Evolutionary conservation across 2,888 invertebrate genomes (phyloP).

Genomic region (Caenorhabditis zanzibari): DNA sequence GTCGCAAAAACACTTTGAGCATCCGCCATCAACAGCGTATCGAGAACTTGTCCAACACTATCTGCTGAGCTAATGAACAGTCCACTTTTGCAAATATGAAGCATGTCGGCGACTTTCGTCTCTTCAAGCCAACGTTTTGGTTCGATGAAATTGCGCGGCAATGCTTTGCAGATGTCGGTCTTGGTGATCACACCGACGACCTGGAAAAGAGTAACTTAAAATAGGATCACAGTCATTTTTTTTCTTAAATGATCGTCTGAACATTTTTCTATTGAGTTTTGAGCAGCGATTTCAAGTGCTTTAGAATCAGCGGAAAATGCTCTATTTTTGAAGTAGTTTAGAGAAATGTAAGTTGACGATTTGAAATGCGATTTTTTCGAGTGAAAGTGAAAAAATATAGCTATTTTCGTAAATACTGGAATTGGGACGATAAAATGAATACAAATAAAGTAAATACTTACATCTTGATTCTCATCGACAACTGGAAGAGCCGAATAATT

Average conservation of each 20-base stretch:
- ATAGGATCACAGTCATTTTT: too few relatives aligned
- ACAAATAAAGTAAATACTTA: too few relatives aligned
- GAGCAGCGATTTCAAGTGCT: too few relatives aligned
- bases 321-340: too few relatives aligned
- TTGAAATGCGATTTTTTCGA: too few relatives aligned
- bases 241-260: too few relatives aligned
- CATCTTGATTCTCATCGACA: constrained; percentile 59
- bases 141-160: constrained; percentile 48
- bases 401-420: too few relatives aligned
- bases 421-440: too few relatives aligned
- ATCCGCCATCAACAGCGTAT: constrained; percentile 33
- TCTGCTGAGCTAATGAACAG: constrained; percentile 48
- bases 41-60: constrained; percentile 52
- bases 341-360: too few relatives aligned
- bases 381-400: too few relatives aligned
- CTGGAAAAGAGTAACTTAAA: constrained; percentile 31
- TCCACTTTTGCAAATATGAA: constrained; percentile 39
- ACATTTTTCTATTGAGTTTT: too few relatives aligned
- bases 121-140: constrained; percentile 47
- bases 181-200: constrained; percentile 61
- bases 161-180: constrained; percentile 54
- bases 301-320: too few relatives aligned
- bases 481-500: constrained; percentile 72
- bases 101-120: constrained; percentile 52
- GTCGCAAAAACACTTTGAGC: constrained; percentile 56